Conservation (phyloP, 1,140 invertebrate species). For the Drosophila busckii region DNA sequence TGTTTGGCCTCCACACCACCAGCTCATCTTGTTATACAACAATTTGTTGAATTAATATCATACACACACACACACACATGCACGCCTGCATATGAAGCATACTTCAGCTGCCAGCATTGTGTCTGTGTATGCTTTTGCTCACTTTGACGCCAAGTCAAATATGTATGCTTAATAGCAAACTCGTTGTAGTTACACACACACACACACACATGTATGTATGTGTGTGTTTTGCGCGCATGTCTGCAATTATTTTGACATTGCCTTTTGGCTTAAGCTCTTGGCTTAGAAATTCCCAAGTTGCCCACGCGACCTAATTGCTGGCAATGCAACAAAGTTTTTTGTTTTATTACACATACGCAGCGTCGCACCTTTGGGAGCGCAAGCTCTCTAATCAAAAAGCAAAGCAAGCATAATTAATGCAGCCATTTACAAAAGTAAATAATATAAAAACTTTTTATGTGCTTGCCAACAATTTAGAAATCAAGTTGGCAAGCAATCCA, state of each 20-base stretch:
- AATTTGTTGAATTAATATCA: constrained; percentile 76
- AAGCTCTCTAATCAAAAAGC: too few relatives aligned
- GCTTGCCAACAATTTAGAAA: too few relatives aligned
- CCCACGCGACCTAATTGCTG: constrained; percentile 21
- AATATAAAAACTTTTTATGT: too few relatives aligned
- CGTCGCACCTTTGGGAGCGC: too few relatives aligned
- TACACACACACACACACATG: constrained; percentile 24
- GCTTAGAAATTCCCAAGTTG: constrained; percentile 22
- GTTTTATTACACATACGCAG: constrained; percentile 36
- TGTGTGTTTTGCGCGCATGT: constrained; percentile 21
- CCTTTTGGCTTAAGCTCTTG: constrained; percentile 13
- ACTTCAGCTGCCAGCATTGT: too few relatives aligned
- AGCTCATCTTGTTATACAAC: constrained; percentile 69
- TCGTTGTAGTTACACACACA: too few relatives aligned
- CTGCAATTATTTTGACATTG: constrained; percentile 39
- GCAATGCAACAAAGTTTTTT: constrained; percentile 27
- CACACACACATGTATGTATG: not conserved
- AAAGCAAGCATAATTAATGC: too few relatives aligned
- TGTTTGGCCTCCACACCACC: constrained; percentile 35
- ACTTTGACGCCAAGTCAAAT: constrained; percentile 42
- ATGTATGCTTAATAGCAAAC: too few relatives aligned
- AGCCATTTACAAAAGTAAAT: too few relatives aligned
- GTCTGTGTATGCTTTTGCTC: constrained; percentile 35
- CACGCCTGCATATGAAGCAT: constrained; percentile 9
- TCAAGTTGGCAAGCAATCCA: constrained; percentile 50